Percentiles rank a stretch among this genome's conserved stretches.
phyloP scores from a whole-genome alignment of 2,113 vertebrate genomes.

The Tupaia chinensis region DNA sequence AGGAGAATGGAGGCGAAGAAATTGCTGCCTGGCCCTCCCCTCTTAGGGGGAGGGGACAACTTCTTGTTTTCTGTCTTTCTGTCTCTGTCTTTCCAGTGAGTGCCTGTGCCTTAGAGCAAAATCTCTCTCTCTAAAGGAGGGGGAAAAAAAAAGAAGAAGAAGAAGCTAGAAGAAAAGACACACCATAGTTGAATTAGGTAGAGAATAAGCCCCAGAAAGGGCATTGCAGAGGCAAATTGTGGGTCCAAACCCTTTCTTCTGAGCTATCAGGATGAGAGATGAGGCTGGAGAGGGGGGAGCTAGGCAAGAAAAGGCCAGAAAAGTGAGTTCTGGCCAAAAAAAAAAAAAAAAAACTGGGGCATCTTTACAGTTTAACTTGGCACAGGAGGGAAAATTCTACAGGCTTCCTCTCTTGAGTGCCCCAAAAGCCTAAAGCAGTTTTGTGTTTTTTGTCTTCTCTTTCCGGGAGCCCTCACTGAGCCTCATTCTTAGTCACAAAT shows the following conservation, averaged over 20 bases:
- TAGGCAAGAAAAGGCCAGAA: background rate
- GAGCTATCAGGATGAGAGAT: background rate
- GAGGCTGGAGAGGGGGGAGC: no score
- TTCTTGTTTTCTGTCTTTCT: no score
- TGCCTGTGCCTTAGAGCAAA: no score
- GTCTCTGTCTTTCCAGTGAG: no score
- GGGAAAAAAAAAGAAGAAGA: no score
- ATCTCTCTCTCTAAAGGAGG: no score
- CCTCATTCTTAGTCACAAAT: background rate
- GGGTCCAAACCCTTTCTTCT: background rate
- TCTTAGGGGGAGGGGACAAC: no score
- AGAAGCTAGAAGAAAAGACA: background rate
- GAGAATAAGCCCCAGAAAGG: background rate
- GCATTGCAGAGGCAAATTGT: fast-evolving
- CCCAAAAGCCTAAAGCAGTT: background rate
- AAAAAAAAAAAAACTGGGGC: no score
- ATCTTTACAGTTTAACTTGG: no score
- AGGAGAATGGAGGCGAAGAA: no score
- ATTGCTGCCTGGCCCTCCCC: no score
- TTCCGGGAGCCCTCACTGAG: background rate
- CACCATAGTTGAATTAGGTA: background rate
- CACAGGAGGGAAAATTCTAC: background rate
- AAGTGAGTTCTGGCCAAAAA: background rate
- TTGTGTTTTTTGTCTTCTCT: background rate
- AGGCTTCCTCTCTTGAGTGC: background rate